Conservation (phyloP, 2,113 vertebrate species). For the Erythrolamprus reginae region DNA sequence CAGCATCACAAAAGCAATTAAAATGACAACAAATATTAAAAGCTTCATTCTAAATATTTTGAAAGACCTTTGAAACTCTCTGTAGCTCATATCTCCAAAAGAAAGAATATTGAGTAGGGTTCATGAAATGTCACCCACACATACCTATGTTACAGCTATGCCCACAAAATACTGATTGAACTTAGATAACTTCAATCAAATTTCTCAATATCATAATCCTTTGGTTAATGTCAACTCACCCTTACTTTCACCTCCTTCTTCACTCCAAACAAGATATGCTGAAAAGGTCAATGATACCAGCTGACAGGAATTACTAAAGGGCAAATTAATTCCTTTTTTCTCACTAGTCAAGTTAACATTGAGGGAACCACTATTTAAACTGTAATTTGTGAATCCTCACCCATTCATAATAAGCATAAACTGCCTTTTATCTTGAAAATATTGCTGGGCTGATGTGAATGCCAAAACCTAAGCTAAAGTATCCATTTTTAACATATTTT, state of each 20-base stretch:
- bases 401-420: conserved; percentile 18
- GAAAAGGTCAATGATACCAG: conserved; percentile 58
- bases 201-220: conserved; percentile 45
- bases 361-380: conserved; percentile 48
- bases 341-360: conserved; percentile 46
- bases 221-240: conserved; percentile 11
- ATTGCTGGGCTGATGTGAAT: neutral
- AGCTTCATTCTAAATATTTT: neutral
- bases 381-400: conserved; percentile 25
- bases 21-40: neutral
- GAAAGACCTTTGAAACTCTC: neutral
- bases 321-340: conserved; percentile 55
- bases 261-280: conserved; percentile 44
- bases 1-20: neutral
- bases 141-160: neutral
- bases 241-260: neutral
- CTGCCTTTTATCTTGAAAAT: conserved; percentile 17
- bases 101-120: neutral
- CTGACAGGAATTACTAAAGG: conserved; percentile 47
- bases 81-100: neutral
- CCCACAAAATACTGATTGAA: neutral
- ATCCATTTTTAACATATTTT: neutral
- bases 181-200: conserved; percentile 29
- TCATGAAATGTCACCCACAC: neutral
- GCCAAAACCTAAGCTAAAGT: conserved; percentile 5